Conservation (phyloP, 2,113 vertebrate species). For the Bos javanicus region DNA sequence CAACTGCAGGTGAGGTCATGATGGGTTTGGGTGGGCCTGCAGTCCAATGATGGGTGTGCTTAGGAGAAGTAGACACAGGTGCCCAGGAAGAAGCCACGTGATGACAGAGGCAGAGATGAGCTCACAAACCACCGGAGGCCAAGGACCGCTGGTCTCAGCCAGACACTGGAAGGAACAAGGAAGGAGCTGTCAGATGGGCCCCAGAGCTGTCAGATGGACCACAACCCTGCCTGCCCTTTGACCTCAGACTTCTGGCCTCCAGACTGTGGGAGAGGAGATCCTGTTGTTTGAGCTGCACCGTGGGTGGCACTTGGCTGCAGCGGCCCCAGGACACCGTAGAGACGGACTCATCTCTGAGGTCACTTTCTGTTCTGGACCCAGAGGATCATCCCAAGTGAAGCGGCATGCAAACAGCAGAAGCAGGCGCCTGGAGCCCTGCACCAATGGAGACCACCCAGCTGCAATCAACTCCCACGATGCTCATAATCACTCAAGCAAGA, state of each 20-base stretch:
- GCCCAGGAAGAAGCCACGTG: accelerated
- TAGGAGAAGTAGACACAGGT: not conserved
- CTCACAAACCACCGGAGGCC: not conserved
- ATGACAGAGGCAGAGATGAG: too few relatives aligned
- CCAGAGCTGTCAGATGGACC: too few relatives aligned
- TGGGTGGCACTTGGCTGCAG: not conserved
- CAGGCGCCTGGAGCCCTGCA: not conserved
- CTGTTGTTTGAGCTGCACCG: not conserved
- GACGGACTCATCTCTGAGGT: not conserved
- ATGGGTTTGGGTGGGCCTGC: accelerated
- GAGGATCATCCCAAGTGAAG: not conserved
- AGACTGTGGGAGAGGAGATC: accelerated
- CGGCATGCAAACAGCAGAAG: not conserved
- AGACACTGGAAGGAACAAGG: accelerated
- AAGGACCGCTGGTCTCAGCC: accelerated
- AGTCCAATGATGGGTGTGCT: not conserved
- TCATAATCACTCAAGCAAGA: not conserved
- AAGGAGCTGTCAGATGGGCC: too few relatives aligned
- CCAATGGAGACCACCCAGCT: not conserved
- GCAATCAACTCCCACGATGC: accelerated
- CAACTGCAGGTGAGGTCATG: accelerated
- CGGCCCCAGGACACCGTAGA: not conserved
- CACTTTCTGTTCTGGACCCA: not conserved
- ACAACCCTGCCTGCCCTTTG: accelerated
- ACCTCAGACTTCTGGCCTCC: not conserved